Conservation (phyloP, 2,797 vertebrate genomes). For the Pseudocheirus occidentalis region DNA sequence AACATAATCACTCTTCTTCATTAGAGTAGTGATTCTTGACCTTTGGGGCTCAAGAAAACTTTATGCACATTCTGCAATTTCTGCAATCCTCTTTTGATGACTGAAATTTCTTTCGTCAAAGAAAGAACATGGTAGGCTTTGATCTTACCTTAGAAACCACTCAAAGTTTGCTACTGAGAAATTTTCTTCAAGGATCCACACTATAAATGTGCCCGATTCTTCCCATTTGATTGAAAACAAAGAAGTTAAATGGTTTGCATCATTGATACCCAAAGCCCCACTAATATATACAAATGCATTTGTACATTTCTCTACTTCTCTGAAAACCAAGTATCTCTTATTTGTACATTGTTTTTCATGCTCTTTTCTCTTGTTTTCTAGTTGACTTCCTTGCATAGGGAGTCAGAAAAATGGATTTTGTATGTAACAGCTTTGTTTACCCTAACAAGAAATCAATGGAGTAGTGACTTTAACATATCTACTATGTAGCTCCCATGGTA, state of each 20-base stretch:
- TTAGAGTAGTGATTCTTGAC: neutral
- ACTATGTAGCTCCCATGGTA: neutral
- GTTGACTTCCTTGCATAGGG: neutral
- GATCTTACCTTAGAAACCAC: conserved; percentile 22
- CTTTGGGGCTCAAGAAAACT: conserved; percentile 12
- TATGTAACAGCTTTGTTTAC: neutral
- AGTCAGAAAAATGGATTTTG: neutral
- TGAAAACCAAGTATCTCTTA: conserved; percentile 5
- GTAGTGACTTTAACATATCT: neutral
- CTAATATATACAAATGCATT: neutral
- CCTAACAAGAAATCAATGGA: neutral
- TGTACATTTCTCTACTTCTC: neutral
- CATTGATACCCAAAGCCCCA: neutral
- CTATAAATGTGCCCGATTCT: neutral
- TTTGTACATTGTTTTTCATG: neutral
- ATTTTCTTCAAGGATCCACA: conserved; percentile 31
- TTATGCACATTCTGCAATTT: neutral
- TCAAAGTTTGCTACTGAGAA: conserved; percentile 26
- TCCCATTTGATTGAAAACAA: conserved; percentile 44
- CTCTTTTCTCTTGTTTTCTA: neutral
- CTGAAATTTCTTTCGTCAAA: conserved; percentile 31
- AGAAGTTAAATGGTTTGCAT: conserved; percentile 33
- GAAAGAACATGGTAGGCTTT: conserved; percentile 17
- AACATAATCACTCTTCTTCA: neutral
- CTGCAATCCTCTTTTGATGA: neutral